phyloP scores from a whole-genome alignment of 2,888 invertebrate genomes.

The Tillus elongatus region DNA sequence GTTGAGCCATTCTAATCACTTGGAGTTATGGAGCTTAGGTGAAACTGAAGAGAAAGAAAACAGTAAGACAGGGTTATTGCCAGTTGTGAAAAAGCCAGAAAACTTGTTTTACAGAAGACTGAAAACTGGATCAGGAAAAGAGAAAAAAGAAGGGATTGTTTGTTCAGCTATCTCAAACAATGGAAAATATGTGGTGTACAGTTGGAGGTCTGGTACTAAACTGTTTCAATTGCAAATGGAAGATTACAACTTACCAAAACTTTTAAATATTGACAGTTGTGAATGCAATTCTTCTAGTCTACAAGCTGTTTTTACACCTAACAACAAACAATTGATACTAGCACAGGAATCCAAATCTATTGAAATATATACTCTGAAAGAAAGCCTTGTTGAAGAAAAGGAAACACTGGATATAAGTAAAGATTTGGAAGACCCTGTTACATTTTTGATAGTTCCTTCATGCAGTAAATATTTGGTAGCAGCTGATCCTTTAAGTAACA shows the following conservation, averaged over 20 bases:
- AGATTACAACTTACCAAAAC: too few relatives aligned
- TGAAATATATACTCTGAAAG: too few relatives aligned
- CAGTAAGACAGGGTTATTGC: constrained; percentile 34
- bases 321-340: too few relatives aligned
- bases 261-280: too few relatives aligned
- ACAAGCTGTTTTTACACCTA: too few relatives aligned
- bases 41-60: constrained; percentile 31
- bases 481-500: constrained; percentile 55
- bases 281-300: too few relatives aligned
- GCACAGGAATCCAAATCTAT: too few relatives aligned
- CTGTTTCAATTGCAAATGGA: constrained; percentile 56
- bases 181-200: constrained; percentile 66
- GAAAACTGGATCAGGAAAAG: constrained; percentile 28
- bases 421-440: constrained; percentile 49
- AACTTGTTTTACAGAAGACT: constrained; percentile 59
- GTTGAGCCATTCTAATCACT: constrained; percentile 43
- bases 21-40: constrained; percentile 60
- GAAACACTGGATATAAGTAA: too few relatives aligned
- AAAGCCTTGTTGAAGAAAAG: too few relatives aligned
- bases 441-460: constrained; percentile 44
- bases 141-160: constrained; percentile 56
- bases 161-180: constrained; percentile 62
- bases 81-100: constrained; percentile 48
- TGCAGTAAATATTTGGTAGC: constrained; percentile 56
- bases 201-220: constrained; percentile 56